These are phyloP conservation scores for Naja naja DNA, from an alignment of 2,113 vertebrate species.

Conservation along the genomic window DNA sequence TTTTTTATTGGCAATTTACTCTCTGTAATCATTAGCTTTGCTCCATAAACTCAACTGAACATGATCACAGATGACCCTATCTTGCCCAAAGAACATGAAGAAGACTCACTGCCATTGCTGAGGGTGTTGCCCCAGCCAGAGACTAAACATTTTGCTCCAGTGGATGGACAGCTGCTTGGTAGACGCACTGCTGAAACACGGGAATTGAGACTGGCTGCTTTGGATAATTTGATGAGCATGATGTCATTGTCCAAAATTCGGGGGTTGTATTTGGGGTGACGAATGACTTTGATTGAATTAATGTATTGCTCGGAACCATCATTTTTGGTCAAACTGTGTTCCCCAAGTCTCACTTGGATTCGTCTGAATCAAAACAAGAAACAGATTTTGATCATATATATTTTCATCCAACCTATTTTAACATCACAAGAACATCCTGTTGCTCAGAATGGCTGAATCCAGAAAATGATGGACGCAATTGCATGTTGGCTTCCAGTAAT, in stretches of 20 bases:
- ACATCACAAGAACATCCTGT: not conserved
- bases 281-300: conserved; percentile 30
- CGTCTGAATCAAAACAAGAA: not conserved
- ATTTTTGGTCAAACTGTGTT: conserved; percentile 11
- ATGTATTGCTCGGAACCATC: conserved; percentile 42
- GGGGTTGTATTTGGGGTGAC: conserved; percentile 50
- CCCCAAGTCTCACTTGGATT: conserved; percentile 40
- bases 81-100: not conserved
- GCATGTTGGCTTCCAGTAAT: not conserved
- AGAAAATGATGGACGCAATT: not conserved
- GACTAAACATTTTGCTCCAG: conserved; percentile 63
- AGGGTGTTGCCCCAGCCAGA: conserved; percentile 75
- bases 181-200: conserved; percentile 66
- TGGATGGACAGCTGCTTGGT: conserved; percentile 41
- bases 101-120: conserved; percentile 54
- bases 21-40: not conserved
- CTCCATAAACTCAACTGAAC: not conserved
- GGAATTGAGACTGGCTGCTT: conserved; percentile 61
- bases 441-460: not conserved
- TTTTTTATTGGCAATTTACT: not conserved
- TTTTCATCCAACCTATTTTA: not conserved
- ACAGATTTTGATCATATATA: not conserved
- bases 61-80: no score
- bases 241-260: conserved; percentile 74
- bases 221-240: conserved; percentile 80